Base-by-base conservation (phyloP, 2,888 invertebrate species). In the Cryptus viduatorius region DNA sequence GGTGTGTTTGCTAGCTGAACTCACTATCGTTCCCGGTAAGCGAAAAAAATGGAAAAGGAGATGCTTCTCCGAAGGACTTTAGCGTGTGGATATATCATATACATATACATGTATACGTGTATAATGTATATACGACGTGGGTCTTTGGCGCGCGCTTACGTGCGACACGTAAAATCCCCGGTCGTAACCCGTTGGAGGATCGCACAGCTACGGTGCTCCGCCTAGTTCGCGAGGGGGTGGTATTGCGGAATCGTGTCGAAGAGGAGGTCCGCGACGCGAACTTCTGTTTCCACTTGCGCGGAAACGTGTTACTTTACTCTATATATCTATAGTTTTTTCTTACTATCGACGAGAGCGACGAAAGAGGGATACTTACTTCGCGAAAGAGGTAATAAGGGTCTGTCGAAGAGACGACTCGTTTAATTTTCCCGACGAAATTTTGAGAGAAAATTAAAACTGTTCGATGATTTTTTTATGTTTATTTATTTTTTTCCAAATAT, bases 231-330 rank as follows among this genome's bases (percentile, higher is more conserved):
- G 31, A 69, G 77, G 69, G 85, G 85, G 84, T 82, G 78, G 82
- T 37, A 65, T 53, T 24, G 37, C 53, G 75, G 79, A 69, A 77
- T 75, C 65, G 37, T 71, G 72, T 56, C 76, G 73, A 83, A 86
- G 86, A 81, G 87, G 87, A 87, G 85, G 87, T 79, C 42, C 82
- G 75, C 86, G 87, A 86, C 87, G 87, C 87, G 50, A 81, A 83
- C 82, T 61, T 83, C 83, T 85, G 78, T 87, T 86, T 83, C 77
- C 81, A 79, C 85, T 87, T 87, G 87, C 87, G 87, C 86, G 76
- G 24, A 24, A 65, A 68, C 31, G 14, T 69, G 59, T 42, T 53
- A 48, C 76, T 76, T 50, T 53, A 5, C 5, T 64, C 31, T 48
- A 64, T 73, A 64, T 61, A 56, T 0, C 8, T 16, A 37, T 37